Percentiles rank a stretch among this genome's conserved stretches.
Conservation (phyloP, 2,797 vertebrate species). For the Chaunax sp. region DNA sequence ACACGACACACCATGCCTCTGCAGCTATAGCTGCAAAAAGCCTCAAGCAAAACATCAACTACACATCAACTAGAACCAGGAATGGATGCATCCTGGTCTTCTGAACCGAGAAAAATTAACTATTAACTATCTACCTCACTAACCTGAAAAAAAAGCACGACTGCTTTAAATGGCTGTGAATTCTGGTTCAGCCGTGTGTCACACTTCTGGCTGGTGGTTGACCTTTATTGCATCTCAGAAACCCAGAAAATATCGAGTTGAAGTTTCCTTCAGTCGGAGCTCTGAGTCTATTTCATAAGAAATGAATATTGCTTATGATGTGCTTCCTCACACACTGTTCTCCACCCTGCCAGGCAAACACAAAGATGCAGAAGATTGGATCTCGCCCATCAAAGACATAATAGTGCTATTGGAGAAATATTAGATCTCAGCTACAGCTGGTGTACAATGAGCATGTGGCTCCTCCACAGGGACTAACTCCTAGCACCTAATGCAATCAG, state of each 20-base stretch:
- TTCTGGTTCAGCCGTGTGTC: constrained; percentile 20
- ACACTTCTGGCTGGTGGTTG: constrained; percentile 30
- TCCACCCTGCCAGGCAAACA: constrained; percentile 68
- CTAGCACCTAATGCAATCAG: constrained; percentile 82
- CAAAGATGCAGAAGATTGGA: constrained; percentile 73
- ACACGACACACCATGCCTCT: constrained; percentile 21
- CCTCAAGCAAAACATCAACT: constrained; percentile 22
- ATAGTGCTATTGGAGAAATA: constrained; percentile 77
- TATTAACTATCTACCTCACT: constrained; percentile 13
- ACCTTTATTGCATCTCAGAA: constrained; percentile 31
- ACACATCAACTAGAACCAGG: constrained; percentile 37
- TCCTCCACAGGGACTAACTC: constrained; percentile 77
- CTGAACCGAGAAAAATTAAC: constrained; percentile 39
- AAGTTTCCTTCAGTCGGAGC: constrained; percentile 29
- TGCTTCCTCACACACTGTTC: constrained; percentile 38
- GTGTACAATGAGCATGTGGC: constrained; percentile 74
- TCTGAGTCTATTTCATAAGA: constrained; percentile 30
- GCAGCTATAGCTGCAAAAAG: constrained; percentile 27
- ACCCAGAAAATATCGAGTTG: constrained; percentile 16
- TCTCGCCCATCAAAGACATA: constrained; percentile 78
- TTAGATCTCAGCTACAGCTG: constrained; percentile 84
- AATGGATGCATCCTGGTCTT: constrained; percentile 22
- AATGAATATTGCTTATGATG: constrained; percentile 52
- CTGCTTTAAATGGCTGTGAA: constrained; percentile 10
- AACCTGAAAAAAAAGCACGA: not conserved